Conservation (phyloP, 53 echinoderm and acorn worm species). For the Pentamera pediparva region DNA sequence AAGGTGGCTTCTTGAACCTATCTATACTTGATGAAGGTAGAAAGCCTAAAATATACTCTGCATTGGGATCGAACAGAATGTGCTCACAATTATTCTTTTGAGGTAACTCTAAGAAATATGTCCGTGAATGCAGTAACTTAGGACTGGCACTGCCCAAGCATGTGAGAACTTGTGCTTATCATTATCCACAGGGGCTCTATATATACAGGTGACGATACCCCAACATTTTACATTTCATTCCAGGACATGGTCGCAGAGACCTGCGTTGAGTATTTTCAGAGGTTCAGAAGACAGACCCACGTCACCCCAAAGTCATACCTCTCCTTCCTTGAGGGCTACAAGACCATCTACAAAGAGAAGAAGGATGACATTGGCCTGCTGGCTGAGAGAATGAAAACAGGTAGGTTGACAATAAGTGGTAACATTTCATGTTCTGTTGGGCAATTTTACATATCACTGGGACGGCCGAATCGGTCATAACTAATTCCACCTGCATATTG, state of each 20-base stretch:
- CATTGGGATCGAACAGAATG: no score
- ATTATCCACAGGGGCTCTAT: background rate
- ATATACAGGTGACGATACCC: no score
- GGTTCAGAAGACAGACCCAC: conserved; percentile 95
- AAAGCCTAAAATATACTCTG: no score
- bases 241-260: conserved; percentile 92
- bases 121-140: background rate
- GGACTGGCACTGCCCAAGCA: background rate
- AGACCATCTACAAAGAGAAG: conserved; percentile 84
- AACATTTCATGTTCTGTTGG: no score
- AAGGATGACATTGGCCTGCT: conserved; percentile 61
- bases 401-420: no score
- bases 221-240: background rate
- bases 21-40: no score
- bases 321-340: conserved; percentile 96
- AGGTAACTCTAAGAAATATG: background rate
- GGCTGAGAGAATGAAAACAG: conserved; percentile 95
- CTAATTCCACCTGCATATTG: no score
- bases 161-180: background rate
- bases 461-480: no score
- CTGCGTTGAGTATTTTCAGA: conserved; percentile 93
- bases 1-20: no score
- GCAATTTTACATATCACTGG: no score
- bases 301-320: conserved; percentile 97
- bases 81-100: background rate